phyloP scores from a whole-genome alignment of 2,888 invertebrate species.

The Phragmatobia fuliginosa region DNA sequence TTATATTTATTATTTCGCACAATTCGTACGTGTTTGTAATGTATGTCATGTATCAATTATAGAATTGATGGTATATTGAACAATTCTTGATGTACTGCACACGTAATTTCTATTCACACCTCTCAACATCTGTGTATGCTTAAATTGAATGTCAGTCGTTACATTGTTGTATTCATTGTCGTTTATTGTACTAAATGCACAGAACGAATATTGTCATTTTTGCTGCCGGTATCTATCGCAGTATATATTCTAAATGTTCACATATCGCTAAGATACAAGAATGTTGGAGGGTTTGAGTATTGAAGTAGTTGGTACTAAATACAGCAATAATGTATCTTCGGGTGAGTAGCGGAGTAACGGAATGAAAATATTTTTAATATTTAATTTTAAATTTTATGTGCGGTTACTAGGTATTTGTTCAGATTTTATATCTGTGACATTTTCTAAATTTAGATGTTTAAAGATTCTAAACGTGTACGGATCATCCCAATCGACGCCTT shows the following conservation, averaged over 20 bases:
- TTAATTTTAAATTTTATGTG: constrained; percentile 69
- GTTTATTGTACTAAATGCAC: constrained; percentile 1
- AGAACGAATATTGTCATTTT: constrained; percentile 16
- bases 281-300: constrained; percentile 29
- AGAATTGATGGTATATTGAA: constrained; percentile 37
- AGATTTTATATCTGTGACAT: constrained; percentile 62
- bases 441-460: constrained; percentile 54
- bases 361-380: constrained; percentile 72
- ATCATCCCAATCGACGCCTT: constrained; percentile 46
- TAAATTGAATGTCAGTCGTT: constrained; percentile 1
- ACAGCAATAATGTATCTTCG: constrained; percentile 43
- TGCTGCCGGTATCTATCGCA: constrained; percentile 18
- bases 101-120: constrained; percentile 14
- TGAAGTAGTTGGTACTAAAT: constrained; percentile 33
- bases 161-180: not conserved
- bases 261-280: constrained; percentile 38
- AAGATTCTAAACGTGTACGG: constrained; percentile 38
- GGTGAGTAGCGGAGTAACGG: constrained; percentile 26
- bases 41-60: constrained; percentile 28
- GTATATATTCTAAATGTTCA: constrained; percentile 30
- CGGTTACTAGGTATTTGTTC: constrained; percentile 67
- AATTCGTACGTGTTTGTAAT: constrained; percentile 39
- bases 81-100: constrained; percentile 17
- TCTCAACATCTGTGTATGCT: constrained; percentile 7
- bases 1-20: constrained; percentile 58